These are phyloP conservation scores for Limnothrissa miodon DNA, from an alignment of 2,113 vertebrate genomes.

Conservation along the genomic window DNA sequence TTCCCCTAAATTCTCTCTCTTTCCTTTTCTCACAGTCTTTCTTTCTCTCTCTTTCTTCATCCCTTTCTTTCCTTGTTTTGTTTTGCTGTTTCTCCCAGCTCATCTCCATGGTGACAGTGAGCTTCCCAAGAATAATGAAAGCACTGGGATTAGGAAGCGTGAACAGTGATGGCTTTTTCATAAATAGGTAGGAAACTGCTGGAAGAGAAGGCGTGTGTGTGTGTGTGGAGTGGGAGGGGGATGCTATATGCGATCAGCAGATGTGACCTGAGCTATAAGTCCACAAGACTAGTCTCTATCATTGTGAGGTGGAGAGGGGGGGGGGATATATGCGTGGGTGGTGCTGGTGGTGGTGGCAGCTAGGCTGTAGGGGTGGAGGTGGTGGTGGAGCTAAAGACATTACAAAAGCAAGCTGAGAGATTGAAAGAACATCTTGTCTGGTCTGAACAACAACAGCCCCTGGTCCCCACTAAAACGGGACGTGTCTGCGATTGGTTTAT, in stretches of 20 bases:
- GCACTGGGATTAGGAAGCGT: conserved; percentile 72
- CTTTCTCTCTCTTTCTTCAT: conserved; percentile 34
- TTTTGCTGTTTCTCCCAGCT: conserved; percentile 69
- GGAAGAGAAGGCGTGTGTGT: conserved; percentile 45
- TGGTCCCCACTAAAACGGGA: background rate
- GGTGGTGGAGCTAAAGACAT: background rate
- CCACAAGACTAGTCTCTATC: conserved; percentile 66
- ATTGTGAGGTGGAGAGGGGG: conserved; percentile 45
- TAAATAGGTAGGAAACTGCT: conserved; percentile 76
- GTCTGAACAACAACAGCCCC: conserved; percentile 10
- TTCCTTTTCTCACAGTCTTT: conserved; percentile 38
- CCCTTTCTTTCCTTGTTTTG: conserved; percentile 63
- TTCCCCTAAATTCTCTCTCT: conserved; percentile 43
- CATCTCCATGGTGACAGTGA: conserved; percentile 77
- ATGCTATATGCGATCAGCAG: conserved; percentile 69
- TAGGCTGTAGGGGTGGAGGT: background rate
- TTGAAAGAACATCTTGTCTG: conserved; percentile 33
- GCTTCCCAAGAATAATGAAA: conserved; percentile 73
- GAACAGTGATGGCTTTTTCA: conserved; percentile 75
- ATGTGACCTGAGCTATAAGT: conserved; percentile 67
- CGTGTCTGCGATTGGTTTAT: conserved; percentile 19
- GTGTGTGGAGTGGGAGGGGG: conserved; percentile 12
- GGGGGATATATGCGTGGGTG: conserved; percentile 39
- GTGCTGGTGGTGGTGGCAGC: background rate
- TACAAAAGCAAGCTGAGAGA: conserved; percentile 17